phyloP scores from a whole-genome alignment of 2,888 invertebrate species.

The Serripes groenlandicus region DNA sequence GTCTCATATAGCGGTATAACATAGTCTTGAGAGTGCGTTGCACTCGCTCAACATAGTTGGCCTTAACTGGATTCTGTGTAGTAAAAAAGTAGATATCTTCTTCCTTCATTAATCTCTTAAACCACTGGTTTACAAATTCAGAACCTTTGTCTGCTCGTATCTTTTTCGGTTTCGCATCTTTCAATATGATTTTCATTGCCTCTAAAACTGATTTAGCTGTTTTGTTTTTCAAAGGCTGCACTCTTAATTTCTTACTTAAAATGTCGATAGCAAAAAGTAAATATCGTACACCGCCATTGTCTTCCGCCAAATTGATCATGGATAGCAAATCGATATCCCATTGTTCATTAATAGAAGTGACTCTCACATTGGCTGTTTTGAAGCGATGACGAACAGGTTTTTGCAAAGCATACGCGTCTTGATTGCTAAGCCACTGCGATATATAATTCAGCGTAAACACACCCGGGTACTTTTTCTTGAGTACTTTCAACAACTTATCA shows the following conservation, averaged over 20 bases:
- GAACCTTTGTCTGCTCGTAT: slow-evolving; percentile 33
- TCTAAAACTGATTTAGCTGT: background rate
- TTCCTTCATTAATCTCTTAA: slow-evolving; percentile 21
- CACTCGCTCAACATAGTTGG: slow-evolving; percentile 29
- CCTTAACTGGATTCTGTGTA: slow-evolving; percentile 33
- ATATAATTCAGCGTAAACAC: slow-evolving; percentile 40
- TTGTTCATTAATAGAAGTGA: slow-evolving; percentile 43
- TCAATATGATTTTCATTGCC: slow-evolving; percentile 25
- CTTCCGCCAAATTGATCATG: slow-evolving; percentile 33
- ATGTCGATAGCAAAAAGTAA: slow-evolving; percentile 53
- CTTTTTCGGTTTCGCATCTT: slow-evolving; percentile 26
- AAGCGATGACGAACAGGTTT: slow-evolving; percentile 42
- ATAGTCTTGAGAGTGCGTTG: slow-evolving; percentile 22
- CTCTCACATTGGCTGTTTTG: slow-evolving; percentile 51
- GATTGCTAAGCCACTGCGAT: slow-evolving; percentile 49
- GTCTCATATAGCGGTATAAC: slow-evolving; percentile 29
- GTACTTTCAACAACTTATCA: slow-evolving; percentile 43
- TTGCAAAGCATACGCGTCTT: slow-evolving; percentile 53
- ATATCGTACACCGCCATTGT: slow-evolving; percentile 54
- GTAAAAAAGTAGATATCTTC: slow-evolving; percentile 37
- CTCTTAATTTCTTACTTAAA: slow-evolving; percentile 50
- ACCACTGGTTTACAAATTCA: slow-evolving; percentile 34
- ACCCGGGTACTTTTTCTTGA: slow-evolving; percentile 47
- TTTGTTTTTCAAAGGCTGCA: slow-evolving; percentile 48
- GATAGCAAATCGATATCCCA: slow-evolving; percentile 55